Evolutionary conservation across 2,888 invertebrate genomes (phyloP).

Genomic region (Cryptus viduatorius): DNA sequence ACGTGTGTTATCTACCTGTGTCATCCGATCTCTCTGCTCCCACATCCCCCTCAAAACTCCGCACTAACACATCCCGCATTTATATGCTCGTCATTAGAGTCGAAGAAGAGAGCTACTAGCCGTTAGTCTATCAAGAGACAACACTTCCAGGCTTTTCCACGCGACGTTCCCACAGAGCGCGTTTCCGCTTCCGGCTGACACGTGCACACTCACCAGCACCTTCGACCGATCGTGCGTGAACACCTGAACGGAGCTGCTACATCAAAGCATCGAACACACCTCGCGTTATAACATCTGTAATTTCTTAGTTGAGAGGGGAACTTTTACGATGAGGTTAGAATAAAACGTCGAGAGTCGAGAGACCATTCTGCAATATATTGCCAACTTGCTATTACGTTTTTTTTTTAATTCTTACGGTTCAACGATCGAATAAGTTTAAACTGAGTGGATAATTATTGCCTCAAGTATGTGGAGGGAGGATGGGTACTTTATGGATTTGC

Average conservation of each 20-base stretch:
- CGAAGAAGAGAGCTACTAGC: slow-evolving; percentile 45
- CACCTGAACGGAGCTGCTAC: slow-evolving; percentile 63
- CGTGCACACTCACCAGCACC: slow-evolving; percentile 74
- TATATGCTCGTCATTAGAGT: slow-evolving; percentile 80
- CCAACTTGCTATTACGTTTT: neutral
- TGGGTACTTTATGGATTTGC: slow-evolving; percentile 43
- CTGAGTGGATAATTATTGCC: slow-evolving; percentile 7
- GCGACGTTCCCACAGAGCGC: slow-evolving; percentile 76
- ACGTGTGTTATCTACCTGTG: slow-evolving; percentile 74
- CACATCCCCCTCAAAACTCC: slow-evolving; percentile 9
- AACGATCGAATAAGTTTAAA: slow-evolving; percentile 15
- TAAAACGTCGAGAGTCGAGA: slow-evolving; percentile 2
- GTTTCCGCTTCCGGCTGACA: slow-evolving; percentile 82
- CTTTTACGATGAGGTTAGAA: slow-evolving; percentile 42
- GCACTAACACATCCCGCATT: slow-evolving; percentile 75
- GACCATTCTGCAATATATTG: slow-evolving; percentile 1
- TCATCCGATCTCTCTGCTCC: slow-evolving; percentile 70
- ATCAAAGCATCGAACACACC: slow-evolving; percentile 66
- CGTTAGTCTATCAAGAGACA: slow-evolving; percentile 42
- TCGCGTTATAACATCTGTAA: slow-evolving; percentile 68
- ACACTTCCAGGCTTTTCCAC: slow-evolving; percentile 75
- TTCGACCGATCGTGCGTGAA: slow-evolving; percentile 68
- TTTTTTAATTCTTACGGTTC: slow-evolving; percentile 5
- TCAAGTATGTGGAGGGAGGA: neutral
- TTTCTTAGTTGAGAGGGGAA: slow-evolving; percentile 29